Evolutionary conservation across 1,140 invertebrate species (phyloP).

Genomic region (Frieseomelitta varia): DNA sequence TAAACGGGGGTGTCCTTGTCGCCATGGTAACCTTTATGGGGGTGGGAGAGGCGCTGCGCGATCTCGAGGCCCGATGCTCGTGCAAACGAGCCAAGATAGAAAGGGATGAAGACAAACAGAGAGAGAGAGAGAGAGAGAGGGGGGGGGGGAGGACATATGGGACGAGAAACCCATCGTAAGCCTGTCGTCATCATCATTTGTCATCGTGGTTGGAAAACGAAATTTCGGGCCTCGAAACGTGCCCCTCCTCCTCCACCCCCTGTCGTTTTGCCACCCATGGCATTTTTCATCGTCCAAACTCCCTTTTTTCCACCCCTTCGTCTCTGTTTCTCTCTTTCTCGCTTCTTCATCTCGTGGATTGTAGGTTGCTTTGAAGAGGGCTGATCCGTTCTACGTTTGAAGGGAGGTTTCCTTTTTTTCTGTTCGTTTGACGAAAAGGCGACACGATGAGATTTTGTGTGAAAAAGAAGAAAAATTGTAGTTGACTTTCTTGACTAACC

Average conservation of each 20-base stretch:
- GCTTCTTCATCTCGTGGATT: neutral
- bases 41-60: slow-evolving; percentile 14
- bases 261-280: slow-evolving; percentile 5
- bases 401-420: neutral
- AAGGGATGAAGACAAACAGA: neutral
- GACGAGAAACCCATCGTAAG: neutral
- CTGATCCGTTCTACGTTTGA: neutral
- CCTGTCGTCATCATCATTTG: slow-evolving; percentile 50
- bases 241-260: neutral
- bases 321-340: neutral
- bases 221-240: slow-evolving; percentile 15
- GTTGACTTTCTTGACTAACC: too few species aligned
- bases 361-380: neutral
- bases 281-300: slow-evolving; percentile 17
- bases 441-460: too few species aligned
- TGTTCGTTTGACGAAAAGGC: too few species aligned
- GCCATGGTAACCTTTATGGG: slow-evolving; percentile 53
- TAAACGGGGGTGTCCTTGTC: slow-evolving; percentile 61
- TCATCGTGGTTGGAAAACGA: slow-evolving; percentile 24
- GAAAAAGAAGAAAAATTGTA: too few species aligned
- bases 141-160: neutral
- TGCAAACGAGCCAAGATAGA: neutral
- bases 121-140: neutral
- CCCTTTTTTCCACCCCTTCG: too few species aligned
- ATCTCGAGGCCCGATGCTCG: neutral